Base-by-base conservation (phyloP, 2,113 vertebrate species). In the Gadus chalcogrammus region DNA sequence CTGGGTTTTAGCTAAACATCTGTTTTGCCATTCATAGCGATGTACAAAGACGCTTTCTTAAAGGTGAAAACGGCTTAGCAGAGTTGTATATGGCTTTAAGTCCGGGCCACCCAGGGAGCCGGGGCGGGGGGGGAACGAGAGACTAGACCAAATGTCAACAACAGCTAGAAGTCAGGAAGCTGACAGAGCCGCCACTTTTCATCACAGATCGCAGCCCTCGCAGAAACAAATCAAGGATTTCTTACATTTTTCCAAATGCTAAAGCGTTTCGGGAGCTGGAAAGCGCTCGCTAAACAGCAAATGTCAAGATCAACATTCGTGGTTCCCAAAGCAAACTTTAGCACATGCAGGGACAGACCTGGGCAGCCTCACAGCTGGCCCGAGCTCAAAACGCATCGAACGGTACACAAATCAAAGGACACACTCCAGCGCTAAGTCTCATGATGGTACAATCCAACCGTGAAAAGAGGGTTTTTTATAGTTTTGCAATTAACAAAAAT, bases 91-190 rank as follows among this genome's bases (percentile, higher is more conserved):
- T 88, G 90, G 88, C 86, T 93, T 87, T 71, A 84, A 91, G 79
- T 61, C 85, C 87, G 90, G 92, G 92, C 92, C 92, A 93, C 89
- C 90, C 93, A 93, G 88, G 79, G 87, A 86, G 87, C 61, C 71
- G 70, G 65, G 79, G 64, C 65, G 64, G 24, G 79, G 52, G 12
- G 52, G 12, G 2, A 18, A 59, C 20, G 7, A 53, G 31, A 27
- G 79, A 68, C 59, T 16, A 35, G 74, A 75, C 71, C 73, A 83
- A 79, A 61, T 60, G 81, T 78, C 76, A 80, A 79, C 74, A 61
- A 78, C 68, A 7, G 73, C 80, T 79, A 83, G 79, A 79, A 66
- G 70, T 73, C 72, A 74, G 73, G 67, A 69, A 56, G 52, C 71
- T 64, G 55, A 71, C 62, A 11, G 59, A 60, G 62, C 63, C 62